These are phyloP conservation scores for Emydura subglobosa DNA, from an alignment of 2,113 vertebrate genomes.

Conservation along the genomic window DNA sequence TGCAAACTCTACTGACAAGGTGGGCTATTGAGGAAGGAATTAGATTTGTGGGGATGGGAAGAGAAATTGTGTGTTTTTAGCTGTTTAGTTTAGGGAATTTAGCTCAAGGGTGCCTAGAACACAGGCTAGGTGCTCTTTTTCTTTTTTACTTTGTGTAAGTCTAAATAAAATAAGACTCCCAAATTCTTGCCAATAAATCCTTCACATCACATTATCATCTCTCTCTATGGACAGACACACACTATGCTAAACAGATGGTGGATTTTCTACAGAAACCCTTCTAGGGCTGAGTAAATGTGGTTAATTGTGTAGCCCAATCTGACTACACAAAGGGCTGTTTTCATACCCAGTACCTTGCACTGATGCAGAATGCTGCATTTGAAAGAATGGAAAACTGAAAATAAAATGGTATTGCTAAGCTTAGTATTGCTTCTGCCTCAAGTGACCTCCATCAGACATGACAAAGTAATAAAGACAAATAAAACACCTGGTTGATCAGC, in stretches of 20 bases:
- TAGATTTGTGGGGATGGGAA: not conserved
- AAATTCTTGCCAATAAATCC: not conserved
- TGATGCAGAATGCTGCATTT: not conserved
- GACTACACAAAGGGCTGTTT: not conserved
- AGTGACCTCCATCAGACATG: not conserved
- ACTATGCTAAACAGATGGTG: not conserved
- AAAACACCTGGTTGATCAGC: conserved; percentile 5
- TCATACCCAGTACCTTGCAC: not conserved
- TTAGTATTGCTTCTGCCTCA: not conserved
- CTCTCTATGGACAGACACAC: not conserved
- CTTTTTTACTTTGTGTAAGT: not conserved
- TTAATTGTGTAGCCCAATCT: not conserved
- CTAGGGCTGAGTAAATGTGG: not conserved
- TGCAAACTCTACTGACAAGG: not conserved
- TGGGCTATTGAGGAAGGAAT: not conserved
- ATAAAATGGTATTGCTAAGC: not conserved
- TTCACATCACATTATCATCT: not conserved
- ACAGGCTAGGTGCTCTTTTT: not conserved
- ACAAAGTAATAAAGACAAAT: conserved; percentile 38
- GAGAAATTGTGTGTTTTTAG: not conserved
- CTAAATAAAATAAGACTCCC: not conserved
- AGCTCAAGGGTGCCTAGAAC: not conserved
- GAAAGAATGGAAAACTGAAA: not conserved
- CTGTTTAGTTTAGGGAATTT: not conserved
- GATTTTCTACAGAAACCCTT: not conserved